These are phyloP conservation scores for Cyrtodaria siliqua DNA, from an alignment of 2,888 invertebrate genomes.

Conservation along the genomic window DNA sequence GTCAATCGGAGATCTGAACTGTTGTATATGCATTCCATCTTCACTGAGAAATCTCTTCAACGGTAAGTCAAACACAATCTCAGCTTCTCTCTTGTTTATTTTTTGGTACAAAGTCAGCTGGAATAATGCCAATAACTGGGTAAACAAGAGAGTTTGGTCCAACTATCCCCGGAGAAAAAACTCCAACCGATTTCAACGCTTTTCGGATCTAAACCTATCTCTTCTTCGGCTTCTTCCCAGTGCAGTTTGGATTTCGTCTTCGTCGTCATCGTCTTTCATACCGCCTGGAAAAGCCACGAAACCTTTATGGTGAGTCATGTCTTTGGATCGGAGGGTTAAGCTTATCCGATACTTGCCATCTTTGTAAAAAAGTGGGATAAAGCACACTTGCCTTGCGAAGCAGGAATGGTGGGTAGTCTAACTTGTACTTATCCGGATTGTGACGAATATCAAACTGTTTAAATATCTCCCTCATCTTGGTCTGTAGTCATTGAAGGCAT, in stretches of 20 bases:
- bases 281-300: conserved; percentile 84
- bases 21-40: conserved; percentile 34
- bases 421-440: conserved; percentile 32
- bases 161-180: conserved; percentile 72
- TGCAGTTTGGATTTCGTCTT: conserved; percentile 77
- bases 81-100: conserved; percentile 80
- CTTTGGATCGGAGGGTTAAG: conserved; percentile 75
- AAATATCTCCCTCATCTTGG: conserved; percentile 34
- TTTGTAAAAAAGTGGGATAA: conserved; percentile 70
- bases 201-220: conserved; percentile 78
- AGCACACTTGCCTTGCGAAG: conserved; percentile 74
- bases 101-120: conserved; percentile 73
- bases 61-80: conserved; percentile 78
- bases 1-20: conserved; percentile 4
- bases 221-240: conserved; percentile 84
- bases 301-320: conserved; percentile 76
- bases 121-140: conserved; percentile 79
- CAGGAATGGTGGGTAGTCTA: conserved; percentile 40
- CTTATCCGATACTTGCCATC: conserved; percentile 70
- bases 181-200: conserved; percentile 76
- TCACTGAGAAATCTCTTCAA: conserved; percentile 75
- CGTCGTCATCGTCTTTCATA: conserved; percentile 75
- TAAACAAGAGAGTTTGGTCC: conserved; percentile 73
- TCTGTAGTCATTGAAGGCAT: background rate
- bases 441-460: conserved; percentile 35